Conservation (phyloP, 2,113 vertebrate species). For the Poicephalus meyeri region DNA sequence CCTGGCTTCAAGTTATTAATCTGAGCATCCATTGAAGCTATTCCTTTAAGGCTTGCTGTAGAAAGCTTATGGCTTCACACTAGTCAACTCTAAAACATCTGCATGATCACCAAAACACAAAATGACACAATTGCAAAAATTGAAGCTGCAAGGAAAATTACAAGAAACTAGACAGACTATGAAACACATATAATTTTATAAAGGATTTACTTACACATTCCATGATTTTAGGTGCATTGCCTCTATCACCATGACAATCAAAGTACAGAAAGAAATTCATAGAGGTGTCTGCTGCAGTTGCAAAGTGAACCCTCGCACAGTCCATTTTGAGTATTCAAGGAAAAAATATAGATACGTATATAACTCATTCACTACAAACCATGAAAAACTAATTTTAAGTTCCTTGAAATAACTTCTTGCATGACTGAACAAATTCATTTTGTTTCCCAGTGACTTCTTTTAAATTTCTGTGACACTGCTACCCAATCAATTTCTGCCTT, state of each 20-base stretch:
- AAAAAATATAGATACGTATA: neutral
- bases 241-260: neutral
- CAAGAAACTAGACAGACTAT: neutral
- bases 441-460: neutral
- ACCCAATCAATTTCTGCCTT: neutral
- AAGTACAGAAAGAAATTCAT: neutral
- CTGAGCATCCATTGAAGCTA: neutral
- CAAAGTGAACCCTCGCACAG: neutral
- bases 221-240: neutral
- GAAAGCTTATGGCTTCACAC: neutral
- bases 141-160: neutral
- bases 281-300: neutral
- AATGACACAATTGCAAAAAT: neutral
- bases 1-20: neutral
- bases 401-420: neutral
- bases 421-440: neutral
- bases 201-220: neutral
- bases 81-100: neutral
- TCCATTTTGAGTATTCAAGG: neutral
- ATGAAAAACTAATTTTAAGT: neutral
- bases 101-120: neutral
- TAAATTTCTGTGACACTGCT: neutral
- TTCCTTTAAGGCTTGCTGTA: neutral
- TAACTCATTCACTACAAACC: neutral
- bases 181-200: neutral